Evolutionary conservation across 1,140 invertebrate genomes (phyloP), one percentile per base, ranked within the genome.

Genomic region (Pseudoatta argentina): DNA sequence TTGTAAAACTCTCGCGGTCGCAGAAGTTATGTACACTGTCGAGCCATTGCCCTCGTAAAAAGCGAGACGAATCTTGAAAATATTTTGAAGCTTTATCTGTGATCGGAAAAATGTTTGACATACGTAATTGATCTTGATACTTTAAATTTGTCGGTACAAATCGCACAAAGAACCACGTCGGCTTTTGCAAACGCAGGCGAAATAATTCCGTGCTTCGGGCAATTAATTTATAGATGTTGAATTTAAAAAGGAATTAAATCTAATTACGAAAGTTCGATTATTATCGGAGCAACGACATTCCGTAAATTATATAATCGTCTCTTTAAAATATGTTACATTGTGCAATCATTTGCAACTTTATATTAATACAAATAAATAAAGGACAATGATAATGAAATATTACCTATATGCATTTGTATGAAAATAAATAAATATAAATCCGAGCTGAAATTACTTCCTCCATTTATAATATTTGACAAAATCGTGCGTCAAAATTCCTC

Each of bases 161-260:
- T 10, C 16, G 21, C 16, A 72, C 24, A n/a, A 16, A 44, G 16
- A n/a, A 53, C 0, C 10, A 51, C 7, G 12, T 48, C 67, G n/a
- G 12, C n/a, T 64, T 30, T 64, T 63, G 4, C 21, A 24, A 27
- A 14, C 8, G 34, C 8, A 75, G 14, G 57, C 4, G n/a, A 77
- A n/a, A 77, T 64, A 63, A 77, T 77, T 77, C 18, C 14, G 24
- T 48, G 24, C 21, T 61, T 39, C 8, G 16, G n/a, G 4, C 39
- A 48, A 64, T 64, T 77, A 64, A 64, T 2, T 16, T 24, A 21
- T 21, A 21, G 39, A 48, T 30, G 27, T 21, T 39, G 39, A 21
- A 66, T n/a, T n/a, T 34, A 34, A 34, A 44, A 66, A 34, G 18
- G n/a, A 66, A n/a, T 76, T 34, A 24, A 76, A 76, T 76, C 16